Evolutionary conservation across 2,113 vertebrate species (phyloP).

Genomic region (Pseudois nayaur): DNA sequence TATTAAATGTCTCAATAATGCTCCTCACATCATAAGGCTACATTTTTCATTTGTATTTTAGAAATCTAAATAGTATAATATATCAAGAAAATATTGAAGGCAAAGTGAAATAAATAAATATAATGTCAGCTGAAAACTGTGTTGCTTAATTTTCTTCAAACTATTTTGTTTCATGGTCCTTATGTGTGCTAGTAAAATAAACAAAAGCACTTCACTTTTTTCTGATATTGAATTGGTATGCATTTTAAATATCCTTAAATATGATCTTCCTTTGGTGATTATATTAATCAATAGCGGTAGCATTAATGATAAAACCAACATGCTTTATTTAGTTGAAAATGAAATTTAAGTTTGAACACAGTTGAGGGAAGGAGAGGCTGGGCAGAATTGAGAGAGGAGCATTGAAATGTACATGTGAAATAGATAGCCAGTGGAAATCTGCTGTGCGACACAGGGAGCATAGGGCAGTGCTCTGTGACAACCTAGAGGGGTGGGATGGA

Average conservation of each 20-base stretch:
- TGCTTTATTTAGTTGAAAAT: neutral
- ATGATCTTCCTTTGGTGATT: neutral
- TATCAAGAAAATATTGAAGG: neutral
- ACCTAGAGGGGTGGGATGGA: neutral
- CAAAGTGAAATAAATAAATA: neutral
- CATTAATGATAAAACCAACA: neutral
- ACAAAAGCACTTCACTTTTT: neutral
- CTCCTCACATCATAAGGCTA: neutral
- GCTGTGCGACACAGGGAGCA: neutral
- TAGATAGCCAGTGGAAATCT: neutral
- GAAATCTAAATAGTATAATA: neutral
- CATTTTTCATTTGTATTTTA: neutral
- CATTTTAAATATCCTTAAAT: neutral
- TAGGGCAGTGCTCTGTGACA: neutral
- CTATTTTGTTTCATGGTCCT: neutral
- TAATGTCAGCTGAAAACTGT: neutral
- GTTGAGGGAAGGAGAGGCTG: neutral
- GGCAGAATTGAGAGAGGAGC: neutral
- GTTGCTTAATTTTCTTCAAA: neutral
- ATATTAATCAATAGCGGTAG: neutral
- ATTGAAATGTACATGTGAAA: neutral
- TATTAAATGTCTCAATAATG: neutral
- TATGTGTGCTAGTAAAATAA: neutral
- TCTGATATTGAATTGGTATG: neutral
- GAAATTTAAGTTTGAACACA: neutral